Conservation (phyloP, 2,113 vertebrate genomes). For the Machaerirhynchus nigripectus region DNA sequence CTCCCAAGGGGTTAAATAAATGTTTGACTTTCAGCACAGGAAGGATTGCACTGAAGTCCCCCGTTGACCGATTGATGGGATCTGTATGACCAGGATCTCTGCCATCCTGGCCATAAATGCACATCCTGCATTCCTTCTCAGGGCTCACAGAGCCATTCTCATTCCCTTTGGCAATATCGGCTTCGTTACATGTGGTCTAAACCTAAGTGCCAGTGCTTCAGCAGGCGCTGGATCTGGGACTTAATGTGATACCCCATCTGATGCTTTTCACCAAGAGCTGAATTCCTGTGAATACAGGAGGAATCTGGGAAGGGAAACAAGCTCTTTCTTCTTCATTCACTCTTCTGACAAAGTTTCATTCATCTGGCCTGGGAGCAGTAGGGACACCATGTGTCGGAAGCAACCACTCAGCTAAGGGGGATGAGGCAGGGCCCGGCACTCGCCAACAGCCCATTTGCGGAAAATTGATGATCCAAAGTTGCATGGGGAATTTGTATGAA, state of each 20-base stretch:
- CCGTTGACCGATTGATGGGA: neutral
- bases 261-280: neutral
- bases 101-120: neutral
- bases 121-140: neutral
- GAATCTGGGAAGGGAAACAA: neutral
- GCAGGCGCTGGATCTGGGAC: neutral
- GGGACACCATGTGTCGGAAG: neutral
- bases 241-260: rapidly evolving
- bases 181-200: neutral
- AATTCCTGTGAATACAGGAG: neutral
- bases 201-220: neutral
- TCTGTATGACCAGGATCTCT: neutral
- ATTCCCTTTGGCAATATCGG: neutral
- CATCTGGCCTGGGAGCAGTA: neutral
- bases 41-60: neutral
- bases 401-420: neutral
- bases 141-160: neutral
- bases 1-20: neutral
- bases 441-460: neutral
- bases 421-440: neutral
- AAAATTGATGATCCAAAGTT: constrained; percentile 58
- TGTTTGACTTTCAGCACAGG: neutral
- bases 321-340: neutral
- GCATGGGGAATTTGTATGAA: constrained; percentile 57
- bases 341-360: constrained; percentile 24